Evolutionary conservation across 2,888 invertebrate genomes (phyloP).

Genomic region (Alviniconcha strummeri): DNA sequence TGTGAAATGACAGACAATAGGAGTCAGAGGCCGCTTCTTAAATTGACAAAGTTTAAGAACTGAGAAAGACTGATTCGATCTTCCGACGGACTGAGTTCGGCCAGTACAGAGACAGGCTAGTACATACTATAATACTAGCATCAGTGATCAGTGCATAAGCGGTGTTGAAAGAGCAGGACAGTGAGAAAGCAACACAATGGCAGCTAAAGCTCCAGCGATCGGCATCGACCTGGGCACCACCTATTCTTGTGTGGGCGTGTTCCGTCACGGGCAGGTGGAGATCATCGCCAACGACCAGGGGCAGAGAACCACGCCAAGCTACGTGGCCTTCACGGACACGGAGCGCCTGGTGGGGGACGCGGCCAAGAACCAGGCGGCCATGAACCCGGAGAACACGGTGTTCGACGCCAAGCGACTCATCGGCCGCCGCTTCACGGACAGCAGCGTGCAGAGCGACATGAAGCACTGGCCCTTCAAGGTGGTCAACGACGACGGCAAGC

Average conservation of each 20-base stretch:
- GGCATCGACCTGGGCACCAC: slow-evolving; percentile 94
- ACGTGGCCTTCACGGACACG: slow-evolving; percentile 82
- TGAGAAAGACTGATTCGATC: too few relatives aligned
- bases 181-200: not conserved
- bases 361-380: slow-evolving; percentile 76
- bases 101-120: not conserved
- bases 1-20: too few relatives aligned
- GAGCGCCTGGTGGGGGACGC: slow-evolving; percentile 75
- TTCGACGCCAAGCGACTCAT: slow-evolving; percentile 73
- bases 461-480: slow-evolving; percentile 65
- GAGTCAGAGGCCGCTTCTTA: too few relatives aligned
- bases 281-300: slow-evolving; percentile 78
- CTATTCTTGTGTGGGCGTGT: slow-evolving; percentile 79
- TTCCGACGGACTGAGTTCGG: not conserved
- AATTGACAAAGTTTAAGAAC: too few relatives aligned
- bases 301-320: slow-evolving; percentile 84
- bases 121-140: not conserved
- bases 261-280: slow-evolving; percentile 76
- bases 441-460: slow-evolving; percentile 58
- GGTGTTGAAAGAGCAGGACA: not conserved
- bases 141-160: not conserved
- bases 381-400: slow-evolving; percentile 86
- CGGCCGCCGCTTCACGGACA: slow-evolving; percentile 60
- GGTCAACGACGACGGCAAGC: slow-evolving; percentile 53
- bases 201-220: slow-evolving; percentile 75